phyloP scores from a whole-genome alignment of 2,888 invertebrate species.

The Nowickia ferox region DNA sequence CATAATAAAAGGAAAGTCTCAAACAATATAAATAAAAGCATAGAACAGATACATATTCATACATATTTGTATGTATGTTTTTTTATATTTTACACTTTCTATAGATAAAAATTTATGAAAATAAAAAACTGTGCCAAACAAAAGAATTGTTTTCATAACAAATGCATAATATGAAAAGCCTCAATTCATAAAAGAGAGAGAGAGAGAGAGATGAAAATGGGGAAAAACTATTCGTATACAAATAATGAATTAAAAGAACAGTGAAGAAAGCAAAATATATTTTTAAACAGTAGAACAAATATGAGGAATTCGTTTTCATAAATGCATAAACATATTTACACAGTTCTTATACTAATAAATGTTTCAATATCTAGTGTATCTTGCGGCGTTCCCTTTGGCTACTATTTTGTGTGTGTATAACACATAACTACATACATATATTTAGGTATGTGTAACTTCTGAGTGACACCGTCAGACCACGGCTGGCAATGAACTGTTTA shows the following conservation, averaged over 20 bases:
- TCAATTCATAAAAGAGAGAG: not conserved
- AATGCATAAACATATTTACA: not conserved
- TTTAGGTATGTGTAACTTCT: no score
- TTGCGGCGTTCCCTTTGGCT: no score
- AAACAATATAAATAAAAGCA: constrained; percentile 26
- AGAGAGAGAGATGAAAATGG: not conserved
- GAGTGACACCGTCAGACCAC: no score
- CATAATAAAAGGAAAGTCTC: constrained; percentile 4
- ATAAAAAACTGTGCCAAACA: constrained; percentile 14
- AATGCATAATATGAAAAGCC: not conserved
- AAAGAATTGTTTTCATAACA: constrained; percentile 5
- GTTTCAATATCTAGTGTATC: no score
- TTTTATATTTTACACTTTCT: not conserved
- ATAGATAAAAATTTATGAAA: not conserved
- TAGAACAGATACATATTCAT: not conserved
- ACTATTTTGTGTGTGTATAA: no score
- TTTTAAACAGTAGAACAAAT: not conserved
- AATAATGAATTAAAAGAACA: constrained; percentile 20
- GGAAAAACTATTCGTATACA: not conserved
- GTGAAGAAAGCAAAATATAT: not conserved
- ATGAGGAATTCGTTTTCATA: constrained; percentile 9
- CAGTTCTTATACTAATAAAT: no score
- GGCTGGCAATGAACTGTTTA: no score
- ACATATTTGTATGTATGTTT: not conserved
- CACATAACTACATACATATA: no score